A percentile compares a stretch with the other conserved stretches of the same genome.
phyloP scores from a whole-genome alignment of 2,797 vertebrate species.

The Champsocephalus gunnari region DNA sequence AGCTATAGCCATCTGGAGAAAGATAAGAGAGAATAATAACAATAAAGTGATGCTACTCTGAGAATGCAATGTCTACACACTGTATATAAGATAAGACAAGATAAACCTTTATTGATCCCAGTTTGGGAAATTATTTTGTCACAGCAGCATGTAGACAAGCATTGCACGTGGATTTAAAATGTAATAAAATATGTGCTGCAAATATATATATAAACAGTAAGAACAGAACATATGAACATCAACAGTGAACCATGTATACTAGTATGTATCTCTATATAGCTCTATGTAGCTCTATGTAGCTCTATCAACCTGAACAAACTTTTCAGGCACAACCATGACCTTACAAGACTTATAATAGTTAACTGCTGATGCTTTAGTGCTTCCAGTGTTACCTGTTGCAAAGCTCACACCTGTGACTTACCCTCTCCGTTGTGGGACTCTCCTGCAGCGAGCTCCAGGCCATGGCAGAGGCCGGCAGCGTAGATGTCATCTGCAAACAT shows the following conservation, averaged over 20 bases:
- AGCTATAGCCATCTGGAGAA: constrained; percentile 80
- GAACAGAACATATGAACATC: too few relatives aligned
- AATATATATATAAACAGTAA: too few relatives aligned
- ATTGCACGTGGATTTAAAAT: too few relatives aligned
- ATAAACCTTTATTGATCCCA: too few relatives aligned
- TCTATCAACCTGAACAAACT: neutral
- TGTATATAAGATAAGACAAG: neutral
- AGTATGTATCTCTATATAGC: too few relatives aligned
- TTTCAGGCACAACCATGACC: neutral
- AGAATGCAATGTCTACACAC: neutral
- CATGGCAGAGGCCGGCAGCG: constrained; percentile 84
- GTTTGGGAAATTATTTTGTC: too few relatives aligned
- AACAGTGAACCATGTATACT: too few relatives aligned
- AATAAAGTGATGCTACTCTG: neutral
- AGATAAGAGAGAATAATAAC: neutral
- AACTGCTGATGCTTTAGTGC: neutral
- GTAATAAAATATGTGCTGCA: too few relatives aligned
- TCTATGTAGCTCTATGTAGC: too few relatives aligned
- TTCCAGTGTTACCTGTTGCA: neutral
- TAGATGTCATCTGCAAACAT: constrained; percentile 87
- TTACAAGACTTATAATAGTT: neutral
- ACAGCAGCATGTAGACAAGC: too few relatives aligned
- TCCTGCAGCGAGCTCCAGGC: constrained; percentile 85
- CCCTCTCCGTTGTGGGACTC: constrained; percentile 85
- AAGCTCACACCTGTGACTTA: constrained; percentile 56